Conservation (phyloP, 2,797 vertebrate genomes). For the Bryconaethiops microstoma region DNA sequence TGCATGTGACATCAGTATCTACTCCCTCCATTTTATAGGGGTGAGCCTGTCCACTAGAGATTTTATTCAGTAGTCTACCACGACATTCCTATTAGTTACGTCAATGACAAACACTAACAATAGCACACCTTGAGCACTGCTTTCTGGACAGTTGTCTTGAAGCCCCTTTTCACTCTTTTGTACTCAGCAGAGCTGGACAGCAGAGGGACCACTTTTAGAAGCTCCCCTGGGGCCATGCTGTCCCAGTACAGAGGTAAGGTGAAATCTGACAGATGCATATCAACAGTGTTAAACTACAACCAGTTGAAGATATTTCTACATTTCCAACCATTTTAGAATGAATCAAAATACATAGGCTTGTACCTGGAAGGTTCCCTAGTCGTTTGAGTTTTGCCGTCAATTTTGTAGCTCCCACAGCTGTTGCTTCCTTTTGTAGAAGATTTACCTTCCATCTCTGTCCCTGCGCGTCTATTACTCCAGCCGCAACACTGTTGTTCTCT, state of each 20-base stretch:
- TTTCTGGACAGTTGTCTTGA: slow-evolving; percentile 46
- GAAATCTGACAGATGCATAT: slow-evolving; percentile 62
- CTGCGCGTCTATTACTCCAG: slow-evolving; percentile 61
- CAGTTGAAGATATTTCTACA: background rate
- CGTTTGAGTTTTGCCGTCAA: slow-evolving; percentile 54
- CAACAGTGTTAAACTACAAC: background rate
- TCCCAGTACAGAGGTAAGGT: slow-evolving; percentile 70
- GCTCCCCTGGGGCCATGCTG: slow-evolving; percentile 52
- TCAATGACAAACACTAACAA: background rate
- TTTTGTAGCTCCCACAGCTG: fast-evolving
- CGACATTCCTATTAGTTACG: background rate
- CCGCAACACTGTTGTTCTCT: slow-evolving; percentile 29
- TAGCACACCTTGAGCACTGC: slow-evolving; percentile 62
- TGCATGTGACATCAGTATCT: background rate
- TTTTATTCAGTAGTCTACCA: no score
- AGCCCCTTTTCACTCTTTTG: slow-evolving; percentile 50
- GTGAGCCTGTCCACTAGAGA: no score
- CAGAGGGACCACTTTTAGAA: slow-evolving; percentile 38
- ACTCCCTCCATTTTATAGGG: no score
- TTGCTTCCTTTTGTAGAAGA: slow-evolving; percentile 45
- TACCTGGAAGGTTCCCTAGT: slow-evolving; percentile 64
- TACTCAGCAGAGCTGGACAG: slow-evolving; percentile 60
- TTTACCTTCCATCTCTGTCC: slow-evolving; percentile 55
- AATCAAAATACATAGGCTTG: background rate
- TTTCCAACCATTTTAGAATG: background rate